Conservation (phyloP, 1,140 invertebrate species). For the Meloidogyne chitwoodi region DNA sequence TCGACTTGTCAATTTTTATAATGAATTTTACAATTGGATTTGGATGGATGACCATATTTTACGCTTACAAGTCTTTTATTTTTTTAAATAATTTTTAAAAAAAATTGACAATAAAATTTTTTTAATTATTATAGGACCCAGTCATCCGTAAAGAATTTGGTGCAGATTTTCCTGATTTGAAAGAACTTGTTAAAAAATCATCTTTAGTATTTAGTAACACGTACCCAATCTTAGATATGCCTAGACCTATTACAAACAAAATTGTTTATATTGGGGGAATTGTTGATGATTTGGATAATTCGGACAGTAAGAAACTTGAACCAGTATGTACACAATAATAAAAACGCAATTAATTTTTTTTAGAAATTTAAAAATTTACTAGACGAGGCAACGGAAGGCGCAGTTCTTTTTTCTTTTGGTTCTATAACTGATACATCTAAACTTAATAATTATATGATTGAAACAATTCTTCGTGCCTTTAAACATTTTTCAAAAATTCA, state of each 20-base stretch:
- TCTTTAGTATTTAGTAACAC: constrained; percentile 39
- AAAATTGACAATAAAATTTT: too few relatives aligned
- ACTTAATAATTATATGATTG: constrained; percentile 18
- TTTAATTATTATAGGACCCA: background rate
- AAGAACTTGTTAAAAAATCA: constrained; percentile 15
- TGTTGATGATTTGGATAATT: background rate
- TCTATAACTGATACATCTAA: constrained; percentile 33
- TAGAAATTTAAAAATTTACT: constrained; percentile 24
- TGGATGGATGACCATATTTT: constrained; percentile 7
- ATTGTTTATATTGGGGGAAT: constrained; percentile 44
- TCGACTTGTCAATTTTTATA: constrained; percentile 19
- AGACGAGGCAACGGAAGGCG: constrained; percentile 22
- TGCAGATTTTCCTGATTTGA: constrained; percentile 25
- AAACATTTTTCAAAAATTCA: constrained; percentile 38
- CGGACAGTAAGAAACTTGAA: background rate
- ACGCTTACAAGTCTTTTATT: background rate
- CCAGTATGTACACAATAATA: background rate
- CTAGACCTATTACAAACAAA: constrained; percentile 39
- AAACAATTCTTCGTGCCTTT: constrained; percentile 36
- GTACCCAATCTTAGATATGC: constrained; percentile 38
- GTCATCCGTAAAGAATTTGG: constrained; percentile 9
- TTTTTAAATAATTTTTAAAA: background rate
- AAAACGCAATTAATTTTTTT: background rate
- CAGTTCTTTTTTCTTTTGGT: constrained; percentile 41
- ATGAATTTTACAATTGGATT: constrained; percentile 20